Base-by-base conservation (phyloP, 2,888 invertebrate genomes). In the Iphiclides podalirius region DNA sequence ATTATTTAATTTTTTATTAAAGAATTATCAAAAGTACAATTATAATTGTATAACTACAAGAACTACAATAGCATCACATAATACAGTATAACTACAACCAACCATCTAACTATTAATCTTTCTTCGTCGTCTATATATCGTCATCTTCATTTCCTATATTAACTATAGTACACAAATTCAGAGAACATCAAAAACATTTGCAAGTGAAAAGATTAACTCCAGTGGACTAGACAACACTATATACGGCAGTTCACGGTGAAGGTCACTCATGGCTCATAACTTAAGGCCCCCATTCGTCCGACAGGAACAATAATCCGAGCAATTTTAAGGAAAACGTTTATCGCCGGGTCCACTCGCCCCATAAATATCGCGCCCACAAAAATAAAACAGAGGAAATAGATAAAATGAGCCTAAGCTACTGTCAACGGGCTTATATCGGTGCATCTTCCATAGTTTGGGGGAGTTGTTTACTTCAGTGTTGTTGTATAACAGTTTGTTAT, bases 251-350 rank as follows among this genome's bases (percentile, higher is more conserved):
- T 37, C 54, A 35, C 51, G 53, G 55, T 59, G 57, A 69, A 82
- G 83, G 83, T 83, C 81, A 80, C 67, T 72, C 70, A 59, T 57
- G 57, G 66, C 70, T 72, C 80, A 76, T 85, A 83, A 81, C 75
- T 85, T 72, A 77, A 64, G 61, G 66, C 70, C 42, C 77, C 76
- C 71, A 67, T 70, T 72, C 71, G 67, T 69, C 75, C 72, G 79
- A 76, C 76, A 79, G 74, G 78, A 84, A 83, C 87, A 86, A 85
- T 85, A 84, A 87, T 85, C 81, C 77, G 60, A 66, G 72, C 77
- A 76, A 67, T 81, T 83, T 79, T 74, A 74, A 79, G 79, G 78
- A 77, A 77, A 82, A 75, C 73, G 75, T 83, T 88, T 89, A 89
- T 89, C 89, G 74, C 74, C 56, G 60, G 62, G 66, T 72, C 75